Evolutionary conservation across 2,797 vertebrate species (phyloP).

Genomic region (Platyrinchus mystaceus): DNA sequence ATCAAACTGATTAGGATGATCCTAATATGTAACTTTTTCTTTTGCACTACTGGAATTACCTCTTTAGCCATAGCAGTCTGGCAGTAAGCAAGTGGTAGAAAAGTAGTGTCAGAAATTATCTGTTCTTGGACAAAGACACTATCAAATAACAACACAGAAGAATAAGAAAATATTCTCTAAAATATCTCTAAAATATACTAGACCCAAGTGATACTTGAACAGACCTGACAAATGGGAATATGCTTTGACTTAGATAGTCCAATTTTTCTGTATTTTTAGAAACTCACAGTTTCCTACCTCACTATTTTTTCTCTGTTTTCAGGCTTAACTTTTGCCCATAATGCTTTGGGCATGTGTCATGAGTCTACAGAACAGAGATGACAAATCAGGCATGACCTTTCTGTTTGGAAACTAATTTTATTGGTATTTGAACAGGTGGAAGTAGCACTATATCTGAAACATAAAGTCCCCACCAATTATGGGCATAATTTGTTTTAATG

Average conservation of each 20-base stretch:
- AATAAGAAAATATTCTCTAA: background rate
- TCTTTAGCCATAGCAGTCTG: background rate
- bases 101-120: background rate
- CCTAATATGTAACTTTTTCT: background rate
- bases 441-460: background rate
- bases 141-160: background rate
- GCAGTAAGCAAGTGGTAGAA: background rate
- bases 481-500: background rate
- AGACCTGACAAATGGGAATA: background rate
- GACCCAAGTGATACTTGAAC: background rate
- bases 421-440: background rate
- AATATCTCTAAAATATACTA: no score
- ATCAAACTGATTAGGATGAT: background rate
- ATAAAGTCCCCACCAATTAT: background rate
- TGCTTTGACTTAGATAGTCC: background rate
- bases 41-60: background rate
- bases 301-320: background rate
- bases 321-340: background rate
- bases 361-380: background rate
- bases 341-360: background rate
- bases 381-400: constrained; percentile 3
- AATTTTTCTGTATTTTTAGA: background rate
- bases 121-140: constrained; percentile 2
- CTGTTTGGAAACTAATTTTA: background rate
- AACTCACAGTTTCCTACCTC: background rate